Conservation (phyloP, 2,113 vertebrate genomes). For the Athene cunicularia region DNA sequence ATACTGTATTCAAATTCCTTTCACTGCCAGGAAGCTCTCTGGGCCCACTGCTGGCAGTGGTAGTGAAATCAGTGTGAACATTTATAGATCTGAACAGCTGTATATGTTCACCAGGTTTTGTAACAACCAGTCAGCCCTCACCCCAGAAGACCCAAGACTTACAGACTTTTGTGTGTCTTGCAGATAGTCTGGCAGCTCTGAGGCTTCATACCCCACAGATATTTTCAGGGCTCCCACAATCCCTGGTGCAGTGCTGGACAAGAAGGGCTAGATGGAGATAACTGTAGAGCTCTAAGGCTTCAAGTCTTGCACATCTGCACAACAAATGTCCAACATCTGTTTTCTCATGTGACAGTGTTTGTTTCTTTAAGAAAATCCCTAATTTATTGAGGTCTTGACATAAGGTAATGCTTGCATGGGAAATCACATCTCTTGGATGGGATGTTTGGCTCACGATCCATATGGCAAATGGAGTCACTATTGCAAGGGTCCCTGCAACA, state of each 20-base stretch:
- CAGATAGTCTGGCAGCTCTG: not conserved
- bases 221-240: not conserved
- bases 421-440: not conserved
- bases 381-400: not conserved
- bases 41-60: not conserved
- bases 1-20: not conserved
- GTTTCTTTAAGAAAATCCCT: constrained; percentile 22
- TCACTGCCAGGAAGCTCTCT: not conserved
- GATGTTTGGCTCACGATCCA: not conserved
- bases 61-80: not conserved
- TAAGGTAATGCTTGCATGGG: accelerated
- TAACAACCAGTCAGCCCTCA: not conserved
- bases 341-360: not conserved
- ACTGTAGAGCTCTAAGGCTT: not conserved
- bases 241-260: not conserved
- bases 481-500: not conserved
- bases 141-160: not conserved
- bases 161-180: not conserved
- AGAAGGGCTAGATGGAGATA: not conserved
- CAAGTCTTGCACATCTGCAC: not conserved
- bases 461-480: not conserved
- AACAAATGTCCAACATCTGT: constrained; percentile 21
- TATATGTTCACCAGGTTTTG: not conserved
- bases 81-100: not conserved
- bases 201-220: accelerated